A percentile compares a stretch with the other conserved stretches of the same genome.
phyloP scores from a whole-genome alignment of 2,113 vertebrate species.

The Silurus meridionalis region DNA sequence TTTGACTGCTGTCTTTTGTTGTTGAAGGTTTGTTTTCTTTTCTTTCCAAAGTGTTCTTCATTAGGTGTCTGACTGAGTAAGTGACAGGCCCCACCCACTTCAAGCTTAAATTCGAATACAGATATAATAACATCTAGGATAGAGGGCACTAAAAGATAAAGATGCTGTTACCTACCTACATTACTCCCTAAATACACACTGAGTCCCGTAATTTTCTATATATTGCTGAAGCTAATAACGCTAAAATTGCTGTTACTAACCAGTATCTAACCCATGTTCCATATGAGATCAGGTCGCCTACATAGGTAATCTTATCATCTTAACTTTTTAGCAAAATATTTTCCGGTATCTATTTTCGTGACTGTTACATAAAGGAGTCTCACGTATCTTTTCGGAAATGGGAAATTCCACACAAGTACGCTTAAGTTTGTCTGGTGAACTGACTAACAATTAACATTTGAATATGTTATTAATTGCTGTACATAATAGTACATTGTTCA shows the following conservation, averaged over 20 bases:
- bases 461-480: not conserved
- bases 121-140: not conserved
- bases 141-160: not conserved
- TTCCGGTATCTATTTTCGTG: not conserved
- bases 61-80: too few species aligned
- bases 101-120: not conserved
- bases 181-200: not conserved
- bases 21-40: not conserved
- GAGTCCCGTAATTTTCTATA: not conserved
- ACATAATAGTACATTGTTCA: not conserved
- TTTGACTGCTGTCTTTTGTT: too few species aligned
- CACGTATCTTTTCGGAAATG: not conserved
- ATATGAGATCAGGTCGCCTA: not conserved
- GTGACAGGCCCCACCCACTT: not conserved
- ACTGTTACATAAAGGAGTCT: not conserved
- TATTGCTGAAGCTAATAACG: not conserved
- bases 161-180: not conserved
- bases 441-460: not conserved
- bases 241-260: not conserved
- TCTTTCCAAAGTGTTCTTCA: not conserved
- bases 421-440: not conserved
- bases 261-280: not conserved
- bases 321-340: not conserved
- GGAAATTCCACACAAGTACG: not conserved
- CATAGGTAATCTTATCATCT: not conserved